Evolutionary conservation across 2,113 vertebrate genomes (phyloP).

Genomic region (Pogonocichla stellata): DNA sequence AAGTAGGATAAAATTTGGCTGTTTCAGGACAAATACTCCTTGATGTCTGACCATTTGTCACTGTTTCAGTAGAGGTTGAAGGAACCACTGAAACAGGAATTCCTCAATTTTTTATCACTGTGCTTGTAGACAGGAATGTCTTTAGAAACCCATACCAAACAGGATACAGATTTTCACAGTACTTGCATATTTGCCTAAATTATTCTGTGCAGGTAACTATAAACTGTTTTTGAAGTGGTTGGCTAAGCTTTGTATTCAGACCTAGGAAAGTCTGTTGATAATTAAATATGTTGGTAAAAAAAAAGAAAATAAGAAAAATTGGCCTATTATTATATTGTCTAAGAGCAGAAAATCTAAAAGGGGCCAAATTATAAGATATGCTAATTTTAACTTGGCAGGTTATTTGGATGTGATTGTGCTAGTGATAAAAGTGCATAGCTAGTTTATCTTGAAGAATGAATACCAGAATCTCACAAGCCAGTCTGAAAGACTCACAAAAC

Average conservation of each 20-base stretch:
- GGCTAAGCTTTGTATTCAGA: not conserved
- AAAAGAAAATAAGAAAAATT: not conserved
- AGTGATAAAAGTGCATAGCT: not conserved
- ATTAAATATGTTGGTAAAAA: not conserved
- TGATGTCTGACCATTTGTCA: not conserved
- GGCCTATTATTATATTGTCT: not conserved
- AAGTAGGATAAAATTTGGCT: not conserved
- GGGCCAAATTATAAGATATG: not conserved
- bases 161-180: not conserved
- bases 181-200: not conserved
- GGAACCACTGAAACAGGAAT: not conserved
- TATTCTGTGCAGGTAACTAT: not conserved
- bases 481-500: not conserved
- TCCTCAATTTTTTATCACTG: not conserved
- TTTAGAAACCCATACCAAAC: not conserved
- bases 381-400: not conserved
- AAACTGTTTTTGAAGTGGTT: not conserved
- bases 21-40: not conserved
- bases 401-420: not conserved
- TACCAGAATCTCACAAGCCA: not conserved
- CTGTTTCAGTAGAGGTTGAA: not conserved
- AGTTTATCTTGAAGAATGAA: not conserved
- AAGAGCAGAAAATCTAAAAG: not conserved
- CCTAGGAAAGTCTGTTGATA: not conserved
- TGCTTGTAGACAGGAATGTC: not conserved